Base-by-base conservation (phyloP, 1,140 invertebrate genomes). In the Bathynomus jamesi region DNA sequence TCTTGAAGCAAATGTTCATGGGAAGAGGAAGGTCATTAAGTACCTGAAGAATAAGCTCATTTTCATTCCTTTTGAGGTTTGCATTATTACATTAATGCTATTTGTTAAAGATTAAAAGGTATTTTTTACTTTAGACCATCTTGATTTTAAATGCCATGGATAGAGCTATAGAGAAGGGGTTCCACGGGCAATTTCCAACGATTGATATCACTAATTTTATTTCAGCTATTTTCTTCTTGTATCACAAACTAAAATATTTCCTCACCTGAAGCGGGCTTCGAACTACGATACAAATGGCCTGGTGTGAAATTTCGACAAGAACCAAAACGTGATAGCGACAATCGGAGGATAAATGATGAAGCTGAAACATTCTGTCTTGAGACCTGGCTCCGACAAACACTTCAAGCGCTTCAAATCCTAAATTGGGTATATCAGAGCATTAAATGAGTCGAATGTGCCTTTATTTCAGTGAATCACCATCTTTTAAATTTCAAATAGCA, bases 1-100 rank as follows among this genome's bases (percentile, higher is more conserved):
- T 76, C 61, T 69, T 73, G 69, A 68, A 76, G 62, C 75, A 76
- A 28, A 76, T 62, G 81, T 89, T 89, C 25, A 94, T 80, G 0
- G 90, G 85, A 77, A 90, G 89, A 0, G 88, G 88, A 5, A 91
- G 89, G 79, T 91, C 89, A 82, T 94, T 94, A 78, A 87, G 82
- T 46, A 94, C 85, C 90, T 92, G 79, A 62, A 78, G 73, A 60
- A 24, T 13, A 21, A 21, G 21, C 46, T 13, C 11, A 53, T 53
- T 13, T 13, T 53, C 11, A 13, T 53, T 53, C 11, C 11, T 21
- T 21, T 53, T 53, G 46, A 53, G n/a, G n/a, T n/a, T n/a, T n/a
- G n/a, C n/a, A n/a, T n/a, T n/a, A n/a, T n/a, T n/a, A n/a, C n/a
- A n/a, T n/a, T n/a, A n/a, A n/a, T n/a, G n/a, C n/a, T n/a, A n/a